Conservation (phyloP, 2,888 invertebrate genomes). For the Leptinotarsa juncta region DNA sequence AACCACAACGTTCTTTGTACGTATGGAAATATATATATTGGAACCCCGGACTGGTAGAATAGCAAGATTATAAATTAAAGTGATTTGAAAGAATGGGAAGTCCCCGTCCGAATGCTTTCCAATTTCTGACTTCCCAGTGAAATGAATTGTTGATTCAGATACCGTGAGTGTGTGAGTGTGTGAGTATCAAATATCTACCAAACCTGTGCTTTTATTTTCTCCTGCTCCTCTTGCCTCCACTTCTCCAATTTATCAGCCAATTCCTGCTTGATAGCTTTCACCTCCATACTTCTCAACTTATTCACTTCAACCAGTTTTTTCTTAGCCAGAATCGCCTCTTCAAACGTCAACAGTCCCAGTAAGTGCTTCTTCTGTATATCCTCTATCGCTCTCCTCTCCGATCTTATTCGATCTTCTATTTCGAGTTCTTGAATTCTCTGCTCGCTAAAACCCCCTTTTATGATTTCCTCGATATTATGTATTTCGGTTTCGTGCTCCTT, state of each 20-base stretch:
- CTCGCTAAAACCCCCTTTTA: conserved; percentile 66
- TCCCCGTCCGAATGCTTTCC: no score
- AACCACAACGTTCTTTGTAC: no score
- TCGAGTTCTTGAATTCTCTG: conserved; percentile 65
- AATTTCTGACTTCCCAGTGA: no score
- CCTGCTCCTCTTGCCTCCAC: conserved; percentile 67
- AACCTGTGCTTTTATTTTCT: conserved; percentile 65
- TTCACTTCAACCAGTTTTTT: conserved; percentile 67
- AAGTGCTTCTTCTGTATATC: conserved; percentile 72
- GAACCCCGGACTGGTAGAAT: no score
- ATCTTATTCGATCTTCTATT: conserved; percentile 66
- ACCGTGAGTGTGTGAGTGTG: no score
- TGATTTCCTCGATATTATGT: conserved; percentile 67
- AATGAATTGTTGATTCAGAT: no score
- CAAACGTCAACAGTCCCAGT: conserved; percentile 70
- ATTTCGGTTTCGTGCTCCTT: conserved; percentile 68
- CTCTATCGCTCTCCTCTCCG: conserved; percentile 67
- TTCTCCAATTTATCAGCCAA: conserved; percentile 68
- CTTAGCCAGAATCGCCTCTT: conserved; percentile 72
- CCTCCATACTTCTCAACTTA: conserved; percentile 68
- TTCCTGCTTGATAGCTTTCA: conserved; percentile 67
- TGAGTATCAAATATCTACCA: not conserved
- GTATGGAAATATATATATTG: no score
- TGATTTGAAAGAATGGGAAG: no score
- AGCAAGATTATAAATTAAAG: no score